Base-by-base conservation (phyloP, 2,113 vertebrate genomes). In the Hippocampus abdominalis region DNA sequence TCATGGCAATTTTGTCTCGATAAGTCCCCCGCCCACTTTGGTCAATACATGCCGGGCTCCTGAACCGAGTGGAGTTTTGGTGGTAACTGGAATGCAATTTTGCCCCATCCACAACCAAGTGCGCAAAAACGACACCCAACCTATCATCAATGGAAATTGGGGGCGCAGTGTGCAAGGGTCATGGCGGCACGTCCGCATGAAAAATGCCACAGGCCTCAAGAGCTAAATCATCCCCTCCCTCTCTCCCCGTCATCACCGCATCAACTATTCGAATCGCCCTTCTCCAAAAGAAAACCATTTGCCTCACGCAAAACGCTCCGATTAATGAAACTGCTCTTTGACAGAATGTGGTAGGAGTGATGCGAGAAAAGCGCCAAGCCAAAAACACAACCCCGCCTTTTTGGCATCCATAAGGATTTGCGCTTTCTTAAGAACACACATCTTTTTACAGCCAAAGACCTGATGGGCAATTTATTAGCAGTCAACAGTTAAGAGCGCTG, bases 1-100 rank as follows among this genome's bases (percentile, higher is more conserved):
- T 87, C 86, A 86, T 88, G 85, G 86, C 86, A 89, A 88, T 85
- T 84, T 88, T 90, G 91, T 91, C 86, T 86, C 87, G 87, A 89
- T 90, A 91, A 91, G 86, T 90, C 68, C 81, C 75, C 78, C 80
- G 3, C 42, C 42, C 42, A 44, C 69, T 68, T 77, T 87, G 88
- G 82, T 91, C 89, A 78, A 91, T 91, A 88, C 69, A 78, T 84
- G 78, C 81, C 76, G 76, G 74, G 75, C 77, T 89, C 83, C 84
- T 78, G 67, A 67, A 80, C 68, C 54, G 49, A 23, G 56, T 56
- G 29, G 13, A 25, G 40, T 59, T 68, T 36, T 27, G 73, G 18
- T 29, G 71, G 64, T 72, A 59, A 64, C 78, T 81, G 75, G 74
- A 36, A 36, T 36, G 32, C 32, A 36, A 81, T 83, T 76, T 70